phyloP scores from a whole-genome alignment of 1,140 invertebrate species.

The Cydia amplana region DNA sequence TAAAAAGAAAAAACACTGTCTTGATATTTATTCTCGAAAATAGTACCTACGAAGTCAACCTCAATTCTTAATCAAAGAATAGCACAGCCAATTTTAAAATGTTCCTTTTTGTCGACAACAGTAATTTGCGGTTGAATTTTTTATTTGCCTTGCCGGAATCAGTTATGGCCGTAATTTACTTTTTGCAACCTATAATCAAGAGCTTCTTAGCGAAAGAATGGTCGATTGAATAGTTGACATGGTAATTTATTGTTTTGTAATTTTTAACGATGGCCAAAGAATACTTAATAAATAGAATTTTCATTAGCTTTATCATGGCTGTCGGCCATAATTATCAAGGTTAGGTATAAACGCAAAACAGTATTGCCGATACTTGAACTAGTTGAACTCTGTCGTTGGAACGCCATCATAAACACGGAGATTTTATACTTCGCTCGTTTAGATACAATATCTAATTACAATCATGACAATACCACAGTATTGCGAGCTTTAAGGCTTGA shows the following conservation, averaged over 20 bases:
- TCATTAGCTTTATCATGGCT: too few species aligned
- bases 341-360: background rate
- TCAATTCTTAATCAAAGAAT: background rate
- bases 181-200: background rate
- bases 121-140: constrained; percentile 3
- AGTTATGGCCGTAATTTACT: background rate
- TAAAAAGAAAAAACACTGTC: background rate
- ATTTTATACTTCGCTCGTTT: background rate
- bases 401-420: constrained; percentile 2
- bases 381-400: background rate
- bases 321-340: too few species aligned
- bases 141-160: background rate
- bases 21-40: background rate
- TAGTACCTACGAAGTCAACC: background rate
- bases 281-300: too few species aligned
- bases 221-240: background rate
- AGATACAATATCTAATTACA: background rate
- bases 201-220: background rate
- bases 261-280: background rate
- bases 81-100: background rate
- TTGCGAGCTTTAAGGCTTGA: background rate
- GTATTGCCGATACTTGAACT: background rate
- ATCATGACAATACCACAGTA: background rate
- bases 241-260: background rate
- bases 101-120: background rate